A percentile compares a stretch with the other conserved stretches of the same genome.
Conservation (phyloP, 2,797 vertebrate genomes). For the Lepus townsendii region DNA sequence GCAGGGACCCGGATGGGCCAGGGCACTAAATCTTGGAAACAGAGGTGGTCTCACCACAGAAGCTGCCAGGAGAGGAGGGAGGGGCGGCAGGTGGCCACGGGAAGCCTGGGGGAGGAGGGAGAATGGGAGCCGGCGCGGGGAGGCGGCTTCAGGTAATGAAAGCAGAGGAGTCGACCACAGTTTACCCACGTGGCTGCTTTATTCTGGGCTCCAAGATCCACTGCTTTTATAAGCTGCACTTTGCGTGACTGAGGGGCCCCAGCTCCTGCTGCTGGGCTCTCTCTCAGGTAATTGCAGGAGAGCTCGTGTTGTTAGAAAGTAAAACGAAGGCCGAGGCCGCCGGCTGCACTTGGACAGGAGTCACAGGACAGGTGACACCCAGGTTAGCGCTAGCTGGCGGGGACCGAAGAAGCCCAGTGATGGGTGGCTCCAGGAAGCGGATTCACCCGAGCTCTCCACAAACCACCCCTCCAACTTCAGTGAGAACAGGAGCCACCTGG, state of each 20-base stretch:
- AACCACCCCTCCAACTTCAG: too few species aligned
- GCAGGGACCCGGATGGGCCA: neutral
- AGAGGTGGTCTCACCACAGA: neutral
- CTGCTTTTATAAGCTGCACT: constrained; percentile 36
- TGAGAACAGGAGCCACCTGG: neutral
- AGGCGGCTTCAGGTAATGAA: neutral
- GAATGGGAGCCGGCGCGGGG: neutral
- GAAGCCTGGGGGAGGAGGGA: neutral
- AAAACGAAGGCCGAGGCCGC: neutral
- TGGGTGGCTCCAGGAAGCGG: neutral
- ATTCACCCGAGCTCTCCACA: too few species aligned
- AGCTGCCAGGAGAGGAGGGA: neutral
- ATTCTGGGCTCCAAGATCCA: constrained; percentile 66
- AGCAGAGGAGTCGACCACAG: neutral
- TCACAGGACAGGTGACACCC: neutral
- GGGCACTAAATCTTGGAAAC: neutral
- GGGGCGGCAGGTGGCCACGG: neutral
- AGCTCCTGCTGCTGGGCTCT: neutral
- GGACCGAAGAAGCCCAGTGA: neutral
- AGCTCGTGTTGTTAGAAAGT: neutral
- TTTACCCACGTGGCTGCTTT: constrained; percentile 60
- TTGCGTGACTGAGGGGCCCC: neutral
- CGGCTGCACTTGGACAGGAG: neutral
- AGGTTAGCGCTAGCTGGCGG: neutral
- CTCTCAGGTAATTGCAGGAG: neutral